A percentile compares a stretch with the other conserved stretches of the same genome.
Evolutionary conservation across 2,888 invertebrate genomes (phyloP).

Genomic region (Criorhina ranunculi): DNA sequence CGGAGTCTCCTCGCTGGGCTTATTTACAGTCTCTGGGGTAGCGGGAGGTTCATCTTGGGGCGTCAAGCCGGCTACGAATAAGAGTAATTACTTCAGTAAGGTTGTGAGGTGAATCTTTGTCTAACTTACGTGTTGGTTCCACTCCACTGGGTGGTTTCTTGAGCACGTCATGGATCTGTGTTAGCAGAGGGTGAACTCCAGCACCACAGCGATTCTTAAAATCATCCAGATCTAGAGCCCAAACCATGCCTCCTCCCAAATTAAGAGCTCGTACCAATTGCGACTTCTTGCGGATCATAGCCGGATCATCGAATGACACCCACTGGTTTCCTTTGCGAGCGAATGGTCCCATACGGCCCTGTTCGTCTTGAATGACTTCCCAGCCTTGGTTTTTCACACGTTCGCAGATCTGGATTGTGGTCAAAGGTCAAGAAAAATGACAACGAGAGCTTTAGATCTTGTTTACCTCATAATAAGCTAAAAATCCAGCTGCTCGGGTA

Average conservation of each 20-base stretch:
- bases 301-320: conserved; percentile 95
- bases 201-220: conserved; percentile 92
- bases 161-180: conserved; percentile 90
- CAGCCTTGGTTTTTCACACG: conserved; percentile 91
- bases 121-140: conserved; percentile 80
- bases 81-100: background rate
- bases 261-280: conserved; percentile 90
- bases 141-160: conserved; percentile 84
- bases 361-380: conserved; percentile 91
- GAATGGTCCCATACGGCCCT: conserved; percentile 93
- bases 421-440: background rate
- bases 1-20: conserved; percentile 69
- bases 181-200: conserved; percentile 92
- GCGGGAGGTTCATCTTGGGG: conserved; percentile 46
- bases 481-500: conserved; percentile 93
- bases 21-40: conserved; percentile 1
- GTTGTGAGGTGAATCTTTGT: background rate
- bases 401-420: conserved; percentile 89
- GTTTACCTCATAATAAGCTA: conserved; percentile 93
- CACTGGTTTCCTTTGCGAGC: conserved; percentile 95
- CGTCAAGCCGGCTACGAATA: conserved; percentile 78
- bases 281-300: conserved; percentile 92
- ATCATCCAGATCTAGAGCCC: conserved; percentile 96
- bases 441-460: background rate
- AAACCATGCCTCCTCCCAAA: conserved; percentile 95